Conservation (phyloP, 2,113 vertebrate species). For the Cinclus cinclus region DNA sequence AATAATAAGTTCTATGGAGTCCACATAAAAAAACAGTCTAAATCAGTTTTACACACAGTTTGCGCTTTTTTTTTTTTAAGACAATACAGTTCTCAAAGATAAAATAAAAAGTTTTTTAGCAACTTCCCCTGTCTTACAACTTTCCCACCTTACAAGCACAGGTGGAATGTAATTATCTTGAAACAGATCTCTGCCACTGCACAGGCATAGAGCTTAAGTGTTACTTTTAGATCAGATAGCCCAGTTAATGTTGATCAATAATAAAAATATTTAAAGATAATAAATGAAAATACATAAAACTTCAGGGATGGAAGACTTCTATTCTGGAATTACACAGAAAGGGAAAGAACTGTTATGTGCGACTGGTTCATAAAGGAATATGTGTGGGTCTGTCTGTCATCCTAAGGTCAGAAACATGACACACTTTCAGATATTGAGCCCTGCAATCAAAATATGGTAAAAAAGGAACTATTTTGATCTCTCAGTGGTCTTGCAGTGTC, state of each 20-base stretch:
- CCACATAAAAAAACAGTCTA: background rate
- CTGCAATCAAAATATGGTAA: background rate
- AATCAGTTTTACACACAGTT: background rate
- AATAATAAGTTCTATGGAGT: background rate
- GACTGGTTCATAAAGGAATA: background rate
- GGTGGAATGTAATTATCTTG: background rate
- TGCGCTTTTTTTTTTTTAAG: background rate
- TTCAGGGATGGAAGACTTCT: background rate
- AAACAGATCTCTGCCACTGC: background rate
- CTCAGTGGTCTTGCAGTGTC: background rate
- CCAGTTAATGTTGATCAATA: background rate
- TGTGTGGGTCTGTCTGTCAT: background rate
- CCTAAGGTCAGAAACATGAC: background rate
- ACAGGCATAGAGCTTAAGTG: background rate
- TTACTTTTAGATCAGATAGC: background rate
- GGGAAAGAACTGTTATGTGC: background rate
- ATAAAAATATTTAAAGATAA: background rate
- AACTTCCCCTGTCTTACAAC: background rate
- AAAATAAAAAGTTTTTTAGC: background rate
- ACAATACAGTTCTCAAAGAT: background rate
- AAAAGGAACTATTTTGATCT: background rate
- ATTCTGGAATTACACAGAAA: background rate
- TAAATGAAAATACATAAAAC: background rate
- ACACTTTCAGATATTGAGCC: rapidly evolving
- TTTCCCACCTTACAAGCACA: background rate